Evolutionary conservation across 2,888 invertebrate genomes (phyloP).

Genomic region (Eumerus sabulonum): DNA sequence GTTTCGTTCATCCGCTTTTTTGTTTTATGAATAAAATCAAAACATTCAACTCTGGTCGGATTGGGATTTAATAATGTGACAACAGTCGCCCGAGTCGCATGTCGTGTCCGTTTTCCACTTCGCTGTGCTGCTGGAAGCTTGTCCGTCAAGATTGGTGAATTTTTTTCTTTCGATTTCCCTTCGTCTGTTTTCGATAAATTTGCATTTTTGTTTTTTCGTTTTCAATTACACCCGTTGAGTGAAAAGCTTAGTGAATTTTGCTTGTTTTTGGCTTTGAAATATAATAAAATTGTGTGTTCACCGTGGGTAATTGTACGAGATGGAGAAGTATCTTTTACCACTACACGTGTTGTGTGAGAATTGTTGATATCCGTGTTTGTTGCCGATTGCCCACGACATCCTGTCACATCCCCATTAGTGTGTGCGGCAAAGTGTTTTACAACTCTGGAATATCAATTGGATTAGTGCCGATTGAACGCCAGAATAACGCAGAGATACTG

Average conservation of each 20-base stretch:
- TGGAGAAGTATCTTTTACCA: conserved; percentile 8
- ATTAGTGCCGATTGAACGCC: not conserved
- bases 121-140: too few relatives aligned
- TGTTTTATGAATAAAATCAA: conserved; percentile 60
- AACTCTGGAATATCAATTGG: conserved; percentile 43
- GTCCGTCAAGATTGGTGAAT: too few relatives aligned
- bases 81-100: conserved; percentile 59
- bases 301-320: conserved; percentile 14
- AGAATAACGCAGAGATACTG: too few relatives aligned
- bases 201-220: not conserved
- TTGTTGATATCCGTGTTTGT: conserved; percentile 9
- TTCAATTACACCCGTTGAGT: not conserved
- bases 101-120: conserved; percentile 30
- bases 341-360: conserved; percentile 20
- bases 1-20: conserved; percentile 13
- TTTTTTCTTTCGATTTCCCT: not conserved
- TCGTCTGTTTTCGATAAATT: conserved; percentile 21
- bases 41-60: conserved; percentile 55
- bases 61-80: conserved; percentile 67
- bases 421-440: conserved; percentile 9
- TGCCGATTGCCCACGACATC: conserved; percentile 1
- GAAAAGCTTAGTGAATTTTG: too few relatives aligned
- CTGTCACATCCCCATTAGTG: conserved; percentile 22
- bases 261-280: too few relatives aligned
- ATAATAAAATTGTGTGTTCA: not conserved